These are phyloP conservation scores for Synergus itoensis DNA, from an alignment of 2,888 invertebrate species.

Conservation along the genomic window DNA sequence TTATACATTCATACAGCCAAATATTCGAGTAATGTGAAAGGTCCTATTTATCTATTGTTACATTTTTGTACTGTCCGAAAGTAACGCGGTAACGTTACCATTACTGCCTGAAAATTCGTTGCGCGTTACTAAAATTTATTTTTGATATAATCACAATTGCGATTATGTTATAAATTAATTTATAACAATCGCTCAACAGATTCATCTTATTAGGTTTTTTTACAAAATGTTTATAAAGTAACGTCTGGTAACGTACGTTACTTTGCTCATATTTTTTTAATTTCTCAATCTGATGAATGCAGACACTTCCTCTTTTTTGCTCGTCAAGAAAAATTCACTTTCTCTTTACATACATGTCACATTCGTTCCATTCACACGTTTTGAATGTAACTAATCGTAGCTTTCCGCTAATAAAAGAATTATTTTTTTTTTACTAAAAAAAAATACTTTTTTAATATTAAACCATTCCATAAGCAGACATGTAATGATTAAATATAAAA, in stretches of 20 bases:
- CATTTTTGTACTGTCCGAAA: not conserved
- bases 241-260: too few species aligned
- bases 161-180: too few species aligned
- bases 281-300: not conserved
- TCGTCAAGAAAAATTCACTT: not conserved
- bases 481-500: too few species aligned
- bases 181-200: too few species aligned
- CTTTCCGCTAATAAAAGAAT: not conserved
- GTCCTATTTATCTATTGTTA: not conserved
- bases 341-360: not conserved
- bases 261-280: not conserved
- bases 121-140: too few species aligned
- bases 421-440: not conserved
- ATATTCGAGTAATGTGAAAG: not conserved
- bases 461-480: too few species aligned
- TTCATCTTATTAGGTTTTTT: too few species aligned
- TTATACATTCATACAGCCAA: not conserved
- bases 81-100: too few species aligned
- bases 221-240: too few species aligned
- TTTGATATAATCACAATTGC: too few species aligned
- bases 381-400: not conserved
- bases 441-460: too few species aligned
- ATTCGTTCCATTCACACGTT: constrained; percentile 5
- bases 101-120: too few species aligned
- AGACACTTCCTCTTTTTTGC: not conserved